Percentiles rank a stretch among this genome's conserved stretches.
Evolutionary conservation across 2,113 vertebrate genomes (phyloP).

Genomic region (Myrmecobius fasciatus): DNA sequence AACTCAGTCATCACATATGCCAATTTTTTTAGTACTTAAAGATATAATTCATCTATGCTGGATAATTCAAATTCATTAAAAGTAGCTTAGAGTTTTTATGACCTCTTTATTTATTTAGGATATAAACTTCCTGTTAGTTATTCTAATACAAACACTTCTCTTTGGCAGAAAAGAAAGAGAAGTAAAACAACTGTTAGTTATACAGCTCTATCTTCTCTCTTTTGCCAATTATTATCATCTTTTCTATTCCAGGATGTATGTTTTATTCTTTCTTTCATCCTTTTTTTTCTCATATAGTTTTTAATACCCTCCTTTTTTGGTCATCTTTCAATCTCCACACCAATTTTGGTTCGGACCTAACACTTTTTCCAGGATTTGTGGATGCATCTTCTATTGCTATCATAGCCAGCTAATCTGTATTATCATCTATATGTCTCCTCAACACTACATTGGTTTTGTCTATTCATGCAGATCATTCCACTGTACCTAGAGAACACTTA

Average conservation of each 20-base stretch:
- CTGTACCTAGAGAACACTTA: not conserved
- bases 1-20: not conserved
- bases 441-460: not conserved
- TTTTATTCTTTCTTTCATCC: not conserved
- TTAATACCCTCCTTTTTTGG: not conserved
- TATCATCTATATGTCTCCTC: not conserved
- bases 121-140: not conserved
- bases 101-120: not conserved
- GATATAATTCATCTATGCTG: not conserved
- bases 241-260: not conserved
- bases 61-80: not conserved
- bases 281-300: not conserved
- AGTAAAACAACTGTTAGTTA: not conserved
- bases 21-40: not conserved
- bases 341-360: not conserved
- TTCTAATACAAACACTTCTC: not conserved
- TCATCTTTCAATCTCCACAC: not conserved
- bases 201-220: not conserved
- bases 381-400: not conserved
- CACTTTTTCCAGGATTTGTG: not conserved
- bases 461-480: not conserved
- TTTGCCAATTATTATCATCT: not conserved
- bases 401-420: not conserved
- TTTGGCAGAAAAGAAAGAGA: not conserved
- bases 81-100: not conserved